Evolutionary conservation across 2,113 vertebrate species (phyloP), one percentile per base, ranked within the genome.

Genomic region (Alethe diademata): DNA sequence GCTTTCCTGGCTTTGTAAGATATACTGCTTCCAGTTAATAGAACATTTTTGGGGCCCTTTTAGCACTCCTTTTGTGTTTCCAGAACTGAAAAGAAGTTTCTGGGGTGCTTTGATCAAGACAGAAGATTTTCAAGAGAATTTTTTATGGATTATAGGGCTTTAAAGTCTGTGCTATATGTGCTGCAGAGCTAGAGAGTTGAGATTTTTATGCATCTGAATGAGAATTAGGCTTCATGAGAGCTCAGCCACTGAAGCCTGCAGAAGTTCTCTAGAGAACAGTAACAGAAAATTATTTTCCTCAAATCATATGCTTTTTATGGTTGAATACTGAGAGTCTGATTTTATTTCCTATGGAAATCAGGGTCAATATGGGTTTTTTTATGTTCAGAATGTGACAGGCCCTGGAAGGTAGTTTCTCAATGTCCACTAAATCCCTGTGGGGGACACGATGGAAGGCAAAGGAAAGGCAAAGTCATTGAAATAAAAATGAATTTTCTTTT

Each of bases 341-440:
- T 95, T 93, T 94, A 81, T 93, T 90, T 95, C 74, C 76, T 72
- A 82, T 91, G 86, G 76, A 97, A 93, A 91, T 87, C 43, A 62
- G 62, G 72, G 83, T 90, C 58, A 86, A 23, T 60, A 14, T 35
- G 29, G 60, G 8, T 11, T 64, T 91, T 15, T 66, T 91, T 67
- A 48, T 48, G 26, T 75, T 90, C 11, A 2, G 60, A 89, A 86
- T 78, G 17, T 95, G 91, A 94, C 91, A 95, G 38, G 29, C 47
- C 40, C 86, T 94, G 86, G 64, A 89, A 90, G 51, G 36, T 42
- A 82, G 65, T 94, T 92, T 70, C 35, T 94, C 78, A 86, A 6
- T 22, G 73, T 78, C 42, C 23, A 8, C 24, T 80, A 64, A 87
- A 65, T 80, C 70, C 76, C 88, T 93, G 12, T 2, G 8, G 79